phyloP scores from a whole-genome alignment of 2,113 vertebrate genomes.

The Ctenomys sociabilis region DNA sequence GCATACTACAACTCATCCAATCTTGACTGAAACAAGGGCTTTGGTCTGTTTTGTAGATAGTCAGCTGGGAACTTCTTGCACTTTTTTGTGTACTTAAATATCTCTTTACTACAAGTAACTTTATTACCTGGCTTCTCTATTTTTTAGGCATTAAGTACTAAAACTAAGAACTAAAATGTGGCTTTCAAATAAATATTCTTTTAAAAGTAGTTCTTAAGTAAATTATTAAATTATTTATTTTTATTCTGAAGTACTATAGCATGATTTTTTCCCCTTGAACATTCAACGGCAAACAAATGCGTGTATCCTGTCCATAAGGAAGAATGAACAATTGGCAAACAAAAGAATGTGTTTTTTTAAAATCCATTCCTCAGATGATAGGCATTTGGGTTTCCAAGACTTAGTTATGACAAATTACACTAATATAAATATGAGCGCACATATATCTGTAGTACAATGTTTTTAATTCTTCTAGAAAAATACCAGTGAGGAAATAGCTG shows the following conservation, averaged over 20 bases:
- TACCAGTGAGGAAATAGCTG: no score
- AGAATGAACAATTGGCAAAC: not conserved
- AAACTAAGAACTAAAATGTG: not conserved
- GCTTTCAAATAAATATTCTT: slow-evolving; percentile 36
- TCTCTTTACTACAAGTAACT: not conserved
- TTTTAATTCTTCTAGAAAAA: no score
- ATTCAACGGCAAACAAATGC: not conserved
- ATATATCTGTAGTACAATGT: no score
- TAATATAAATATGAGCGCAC: no score
- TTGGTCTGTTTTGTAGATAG: not conserved
- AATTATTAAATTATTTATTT: not conserved
- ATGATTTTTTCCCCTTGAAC: not conserved
- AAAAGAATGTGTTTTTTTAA: not conserved
- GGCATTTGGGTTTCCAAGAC: no score
- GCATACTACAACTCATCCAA: not conserved
- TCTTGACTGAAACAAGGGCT: not conserved
- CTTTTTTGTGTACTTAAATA: not conserved
- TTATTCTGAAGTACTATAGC: not conserved
- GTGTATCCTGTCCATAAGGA: not conserved
- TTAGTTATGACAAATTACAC: no score
- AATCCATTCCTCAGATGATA: no score
- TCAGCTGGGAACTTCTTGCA: not conserved
- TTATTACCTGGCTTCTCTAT: not conserved
- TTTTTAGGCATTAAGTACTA: not conserved
- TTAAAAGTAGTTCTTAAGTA: not conserved